Conservation (phyloP, 1,140 invertebrate genomes). For the Cardiocondyla obscurior region DNA sequence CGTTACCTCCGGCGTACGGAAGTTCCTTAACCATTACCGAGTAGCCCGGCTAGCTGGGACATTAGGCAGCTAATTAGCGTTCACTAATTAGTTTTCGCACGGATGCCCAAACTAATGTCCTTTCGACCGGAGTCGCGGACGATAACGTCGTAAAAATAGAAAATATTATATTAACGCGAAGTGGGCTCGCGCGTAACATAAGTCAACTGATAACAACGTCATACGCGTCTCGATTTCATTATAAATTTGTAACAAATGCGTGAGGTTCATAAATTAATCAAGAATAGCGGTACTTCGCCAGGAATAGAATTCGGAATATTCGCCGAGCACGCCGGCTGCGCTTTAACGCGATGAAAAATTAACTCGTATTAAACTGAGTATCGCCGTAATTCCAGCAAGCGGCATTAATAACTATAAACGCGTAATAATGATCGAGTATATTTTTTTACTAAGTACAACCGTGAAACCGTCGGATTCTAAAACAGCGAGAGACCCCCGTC, state of each 20-base stretch:
- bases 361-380: constrained; percentile 32
- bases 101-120: constrained; percentile 38
- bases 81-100: constrained; percentile 48
- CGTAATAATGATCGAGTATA: constrained; percentile 33
- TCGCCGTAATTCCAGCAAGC: constrained; percentile 17
- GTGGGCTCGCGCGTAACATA: background rate
- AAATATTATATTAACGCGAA: background rate
- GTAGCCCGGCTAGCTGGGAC: constrained; percentile 20
- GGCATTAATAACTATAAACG: constrained; percentile 50
- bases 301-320: background rate
- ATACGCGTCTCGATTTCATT: background rate
- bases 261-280: background rate
- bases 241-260: constrained; percentile 11
- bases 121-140: constrained; percentile 3
- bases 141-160: background rate
- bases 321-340: background rate
- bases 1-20: background rate
- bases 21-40: constrained; percentile 49
- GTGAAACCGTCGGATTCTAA: background rate
- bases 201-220: background rate
- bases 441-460: constrained; percentile 30
- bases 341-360: constrained; percentile 12
- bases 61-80: constrained; percentile 55
- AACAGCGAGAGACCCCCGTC: background rate
- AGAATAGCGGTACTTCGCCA: background rate